Evolutionary conservation across 2,888 invertebrate genomes (phyloP), one percentile per base, ranked within the genome.

Genomic region (Agonopterix alstromeriana): DNA sequence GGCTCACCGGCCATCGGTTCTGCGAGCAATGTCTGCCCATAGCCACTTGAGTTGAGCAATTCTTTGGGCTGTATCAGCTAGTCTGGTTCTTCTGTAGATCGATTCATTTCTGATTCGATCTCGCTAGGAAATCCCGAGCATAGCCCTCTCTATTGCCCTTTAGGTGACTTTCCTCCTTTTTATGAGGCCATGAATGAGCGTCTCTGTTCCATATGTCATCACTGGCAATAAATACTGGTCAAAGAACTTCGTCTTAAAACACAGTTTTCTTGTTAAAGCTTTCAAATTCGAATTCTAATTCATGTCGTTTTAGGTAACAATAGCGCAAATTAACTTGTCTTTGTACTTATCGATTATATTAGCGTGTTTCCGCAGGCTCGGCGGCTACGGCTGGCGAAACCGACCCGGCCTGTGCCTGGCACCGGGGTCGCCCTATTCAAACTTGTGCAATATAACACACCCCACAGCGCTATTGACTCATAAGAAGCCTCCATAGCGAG

Each of bases 401-500:
- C 64, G 57, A 57, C 54, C 60, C 55, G 44, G 44, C 42, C 59
- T 55, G 86, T 80, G 61, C 78, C 85, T 57, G 83, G 81, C 65
- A 82, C 86, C 56, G 57, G 50, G 49, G 56, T 67, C 60, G 56
- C 68, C 63, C 68, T 65, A 60, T 68, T 70, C 72, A 63, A 71
- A 73, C 75, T 77, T 69, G 73, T 74, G 81, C 73, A 70, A 75
- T 77, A 74, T 77, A 78, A 75, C 78, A 80, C 81, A 78, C 77
- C 73, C 69, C 62, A 58, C 71, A 72, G 75, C 77, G 72, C 74
- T 68, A 71, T 77, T 70, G 76, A 73, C 77, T 81, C 77, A 73
- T 68, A 72, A 82, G 70, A 78, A 77, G 66, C 72, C 73, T 65
- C 73, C 65, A 77, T 75, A 76, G 65, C 73, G 68, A 76, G 71